Conservation (phyloP, 2,113 vertebrate genomes). For the Scalopus aquaticus region DNA sequence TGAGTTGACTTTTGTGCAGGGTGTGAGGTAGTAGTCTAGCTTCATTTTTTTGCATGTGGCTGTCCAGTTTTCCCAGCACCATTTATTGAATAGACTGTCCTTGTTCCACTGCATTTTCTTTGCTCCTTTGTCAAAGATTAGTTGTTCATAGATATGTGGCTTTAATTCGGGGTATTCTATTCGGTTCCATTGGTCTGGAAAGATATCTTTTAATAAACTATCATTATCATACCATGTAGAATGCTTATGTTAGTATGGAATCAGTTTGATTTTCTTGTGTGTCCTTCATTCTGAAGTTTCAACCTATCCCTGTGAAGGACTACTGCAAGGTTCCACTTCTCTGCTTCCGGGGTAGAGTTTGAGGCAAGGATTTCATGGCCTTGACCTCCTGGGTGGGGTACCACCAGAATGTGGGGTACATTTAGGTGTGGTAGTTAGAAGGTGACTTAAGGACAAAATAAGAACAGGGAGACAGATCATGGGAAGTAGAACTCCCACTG, state of each 20-base stretch:
- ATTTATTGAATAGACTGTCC: too few relatives aligned
- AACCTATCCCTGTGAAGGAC: not conserved
- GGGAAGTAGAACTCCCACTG: not conserved
- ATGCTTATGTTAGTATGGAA: not conserved
- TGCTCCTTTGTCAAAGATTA: too few relatives aligned
- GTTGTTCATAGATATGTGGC: too few relatives aligned
- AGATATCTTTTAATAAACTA: too few relatives aligned
- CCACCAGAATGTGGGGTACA: not conserved
- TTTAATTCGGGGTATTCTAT: too few relatives aligned
- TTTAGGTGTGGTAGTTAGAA: not conserved
- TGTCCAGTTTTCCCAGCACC: too few relatives aligned
- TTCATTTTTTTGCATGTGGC: too few relatives aligned
- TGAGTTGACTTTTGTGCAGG: too few relatives aligned
- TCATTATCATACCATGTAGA: not conserved
- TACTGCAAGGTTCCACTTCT: not conserved
- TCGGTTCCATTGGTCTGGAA: too few relatives aligned
- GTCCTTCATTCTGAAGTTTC: not conserved
- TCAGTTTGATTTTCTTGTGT: not conserved
- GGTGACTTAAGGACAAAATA: not conserved
- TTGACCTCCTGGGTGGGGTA: not conserved
- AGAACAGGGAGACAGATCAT: not conserved
- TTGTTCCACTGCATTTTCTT: too few relatives aligned
- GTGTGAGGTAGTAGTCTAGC: too few relatives aligned
- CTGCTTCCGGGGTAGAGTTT: not conserved
- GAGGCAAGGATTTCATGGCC: not conserved